Percentiles rank a stretch among this genome's conserved stretches.
Evolutionary conservation across 1,140 invertebrate genomes (phyloP).

Genomic region (Leptonema lineaticorne): DNA sequence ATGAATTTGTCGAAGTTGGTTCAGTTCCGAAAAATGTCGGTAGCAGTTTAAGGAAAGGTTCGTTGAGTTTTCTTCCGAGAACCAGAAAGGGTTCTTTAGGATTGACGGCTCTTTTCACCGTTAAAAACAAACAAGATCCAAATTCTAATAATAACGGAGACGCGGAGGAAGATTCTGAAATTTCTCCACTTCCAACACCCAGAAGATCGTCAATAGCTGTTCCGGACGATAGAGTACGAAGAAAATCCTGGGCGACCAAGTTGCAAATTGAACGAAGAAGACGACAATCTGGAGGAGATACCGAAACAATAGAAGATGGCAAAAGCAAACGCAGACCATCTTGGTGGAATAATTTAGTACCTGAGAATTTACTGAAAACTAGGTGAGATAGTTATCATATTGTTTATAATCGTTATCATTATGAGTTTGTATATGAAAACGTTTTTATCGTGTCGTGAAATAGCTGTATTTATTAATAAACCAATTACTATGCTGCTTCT

Average conservation of each 20-base stretch:
- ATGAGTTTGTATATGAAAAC: background rate
- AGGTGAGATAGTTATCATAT: conserved; percentile 54
- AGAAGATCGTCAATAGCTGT: conserved; percentile 70
- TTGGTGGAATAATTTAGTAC: conserved; percentile 84
- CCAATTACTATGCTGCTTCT: too few species aligned
- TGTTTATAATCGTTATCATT: too few species aligned
- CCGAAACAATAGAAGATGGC: conserved; percentile 52
- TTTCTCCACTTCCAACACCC: conserved; percentile 45
- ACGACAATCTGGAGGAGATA: conserved; percentile 51
- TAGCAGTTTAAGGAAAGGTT: conserved; percentile 28
- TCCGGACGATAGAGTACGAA: conserved; percentile 59
- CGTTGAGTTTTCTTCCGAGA: conserved; percentile 31
- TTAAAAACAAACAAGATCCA: conserved; percentile 28
- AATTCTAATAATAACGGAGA: conserved; percentile 37
- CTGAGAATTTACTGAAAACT: conserved; percentile 66
- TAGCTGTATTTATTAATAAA: conserved; percentile 13
- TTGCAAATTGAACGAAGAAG: conserved; percentile 54
- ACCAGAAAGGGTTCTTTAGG: conserved; percentile 32
- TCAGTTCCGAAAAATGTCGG: conserved; percentile 19
- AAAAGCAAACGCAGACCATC: conserved; percentile 73
- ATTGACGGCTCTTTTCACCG: conserved; percentile 21
- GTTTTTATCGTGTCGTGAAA: conserved; percentile 45
- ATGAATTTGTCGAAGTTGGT: conserved; percentile 30
- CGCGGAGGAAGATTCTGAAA: conserved; percentile 56
- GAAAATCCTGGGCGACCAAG: conserved; percentile 58